Base-by-base conservation (phyloP, 2,888 invertebrate species). In the Seira sanloemensis region DNA sequence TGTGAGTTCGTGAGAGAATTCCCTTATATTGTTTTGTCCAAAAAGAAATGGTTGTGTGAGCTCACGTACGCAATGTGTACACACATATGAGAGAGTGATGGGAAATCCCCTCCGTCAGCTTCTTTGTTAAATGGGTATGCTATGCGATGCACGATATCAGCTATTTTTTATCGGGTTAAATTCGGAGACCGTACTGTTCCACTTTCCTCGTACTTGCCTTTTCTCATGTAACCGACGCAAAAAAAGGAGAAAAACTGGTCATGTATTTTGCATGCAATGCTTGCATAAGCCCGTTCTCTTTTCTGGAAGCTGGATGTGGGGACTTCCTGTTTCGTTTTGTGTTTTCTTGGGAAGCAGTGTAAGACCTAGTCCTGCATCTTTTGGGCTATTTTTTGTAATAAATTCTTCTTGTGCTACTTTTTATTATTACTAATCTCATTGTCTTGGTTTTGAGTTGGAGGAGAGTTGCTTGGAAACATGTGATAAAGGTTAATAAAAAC, bases 121-220 rank as follows among this genome's bases (percentile, higher is more conserved):
- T 50, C 50, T 50, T 50, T 50, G 50, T 50, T 50, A 12, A 12
- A 37, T 37, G 4, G 4, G 37, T 4, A 7, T 37, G 58, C 2
- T 16, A 16, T 58, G 19, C 9, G 21, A 62, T 62, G 62, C 62
- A 62, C 23, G 21, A n/a, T 21, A 62, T 19, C 62, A 62, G 12
- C 62, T n/a, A n/a, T 62, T 62, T 58, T 62, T 62, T 62, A 62
- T 62, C 62, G 62, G 62, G 62, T 62, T 62, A 62, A 62, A 62
- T 62, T 62, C 62, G 62, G 62, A 12, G 62, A 62, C 62, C 62
- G 62, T 62, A 62, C 62, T 62, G 62, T 62, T 62, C 62, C 62
- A 62, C 62, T 62, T 62, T 62, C 62, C 62, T 62, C n/a, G 21
- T 62, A 62, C 9, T 62, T 21, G 19, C 2, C 19, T 23, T 2